These are phyloP conservation scores for Ochropacha duplaris DNA, from an alignment of 2,888 invertebrate genomes.

Conservation along the genomic window DNA sequence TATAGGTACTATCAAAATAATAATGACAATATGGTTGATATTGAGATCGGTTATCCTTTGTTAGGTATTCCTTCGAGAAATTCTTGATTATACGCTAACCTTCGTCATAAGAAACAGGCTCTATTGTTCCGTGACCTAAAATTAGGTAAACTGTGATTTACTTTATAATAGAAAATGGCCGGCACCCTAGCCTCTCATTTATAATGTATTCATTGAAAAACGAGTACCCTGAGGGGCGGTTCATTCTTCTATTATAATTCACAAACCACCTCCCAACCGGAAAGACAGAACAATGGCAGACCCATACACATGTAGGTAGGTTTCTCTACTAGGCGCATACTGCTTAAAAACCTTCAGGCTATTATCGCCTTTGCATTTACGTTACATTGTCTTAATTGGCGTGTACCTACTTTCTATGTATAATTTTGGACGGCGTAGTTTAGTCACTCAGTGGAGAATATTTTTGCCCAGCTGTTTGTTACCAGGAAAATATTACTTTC, in stretches of 20 bases:
- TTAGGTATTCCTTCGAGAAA: not conserved
- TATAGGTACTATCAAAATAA: no score
- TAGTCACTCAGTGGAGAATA: not conserved
- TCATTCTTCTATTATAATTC: conserved; percentile 22
- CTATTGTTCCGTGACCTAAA: conserved; percentile 5
- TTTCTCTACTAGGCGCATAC: no score
- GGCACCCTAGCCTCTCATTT: conserved; percentile 23
- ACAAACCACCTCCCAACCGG: not conserved
- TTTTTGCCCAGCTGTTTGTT: not conserved
- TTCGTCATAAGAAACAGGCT: not conserved
- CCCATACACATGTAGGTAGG: not conserved
- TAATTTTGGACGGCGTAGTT: not conserved
- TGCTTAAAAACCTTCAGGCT: not conserved
- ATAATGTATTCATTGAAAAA: conserved; percentile 25
- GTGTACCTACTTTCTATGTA: not conserved
- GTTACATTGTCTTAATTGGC: not conserved
- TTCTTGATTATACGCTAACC: not conserved
- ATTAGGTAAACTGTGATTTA: conserved; percentile 5
- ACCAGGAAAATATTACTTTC: no score
- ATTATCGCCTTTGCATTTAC: not conserved
- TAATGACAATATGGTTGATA: no score
- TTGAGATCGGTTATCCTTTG: no score
- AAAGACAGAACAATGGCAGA: conserved; percentile 1
- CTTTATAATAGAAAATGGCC: conserved; percentile 15
- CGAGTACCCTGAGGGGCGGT: conserved; percentile 15